These are phyloP conservation scores for Heterocephalus glaber DNA, from an alignment of 2,113 vertebrate species.

Conservation along the genomic window DNA sequence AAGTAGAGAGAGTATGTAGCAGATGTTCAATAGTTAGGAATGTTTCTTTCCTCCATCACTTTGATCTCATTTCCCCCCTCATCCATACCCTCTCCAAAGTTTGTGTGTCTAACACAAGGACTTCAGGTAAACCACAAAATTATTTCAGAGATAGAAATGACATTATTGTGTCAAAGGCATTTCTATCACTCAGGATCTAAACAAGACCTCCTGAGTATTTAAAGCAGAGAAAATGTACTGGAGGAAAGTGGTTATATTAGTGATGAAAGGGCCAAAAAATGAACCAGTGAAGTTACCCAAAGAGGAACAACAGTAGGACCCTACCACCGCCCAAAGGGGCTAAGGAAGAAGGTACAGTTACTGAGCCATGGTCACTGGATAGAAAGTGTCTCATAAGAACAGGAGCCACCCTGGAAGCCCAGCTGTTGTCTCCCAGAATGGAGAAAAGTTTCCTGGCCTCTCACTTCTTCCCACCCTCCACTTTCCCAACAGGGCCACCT, in stretches of 20 bases:
- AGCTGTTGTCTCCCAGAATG: background rate
- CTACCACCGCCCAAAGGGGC: background rate
- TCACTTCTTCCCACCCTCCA: background rate
- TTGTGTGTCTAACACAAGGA: background rate
- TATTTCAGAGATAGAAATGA: background rate
- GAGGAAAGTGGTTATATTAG: background rate
- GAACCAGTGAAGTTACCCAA: background rate
- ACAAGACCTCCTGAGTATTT: background rate
- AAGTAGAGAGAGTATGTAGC: background rate
- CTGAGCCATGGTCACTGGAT: background rate
- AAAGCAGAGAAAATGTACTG: background rate
- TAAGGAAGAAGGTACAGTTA: background rate
- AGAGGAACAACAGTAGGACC: background rate
- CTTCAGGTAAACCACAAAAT: background rate
- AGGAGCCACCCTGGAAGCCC: background rate
- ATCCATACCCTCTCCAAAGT: too few species aligned
- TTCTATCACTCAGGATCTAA: background rate
- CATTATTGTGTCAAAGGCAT: background rate
- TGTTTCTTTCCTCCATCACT: background rate
- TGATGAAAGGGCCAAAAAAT: background rate
- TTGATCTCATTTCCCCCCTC: background rate
- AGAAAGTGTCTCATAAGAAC: background rate
- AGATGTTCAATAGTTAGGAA: accelerated
- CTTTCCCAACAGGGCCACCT: background rate
- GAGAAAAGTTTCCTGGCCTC: background rate